Evolutionary conservation across 1,140 invertebrate genomes (phyloP).

Genomic region (Ruditapes philippinarum): DNA sequence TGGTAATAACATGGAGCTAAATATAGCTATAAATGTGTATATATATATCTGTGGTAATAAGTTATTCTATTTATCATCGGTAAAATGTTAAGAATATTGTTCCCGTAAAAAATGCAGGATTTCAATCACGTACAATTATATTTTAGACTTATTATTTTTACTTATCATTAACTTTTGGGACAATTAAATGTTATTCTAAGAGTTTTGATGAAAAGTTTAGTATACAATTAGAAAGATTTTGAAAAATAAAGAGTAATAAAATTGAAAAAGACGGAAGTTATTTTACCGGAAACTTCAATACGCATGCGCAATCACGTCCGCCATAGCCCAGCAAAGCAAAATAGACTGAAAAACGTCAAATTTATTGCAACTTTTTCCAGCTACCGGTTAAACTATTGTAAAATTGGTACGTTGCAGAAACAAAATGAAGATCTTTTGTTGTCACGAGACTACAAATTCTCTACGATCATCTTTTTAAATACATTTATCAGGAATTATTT

Average conservation of each 20-base stretch:
- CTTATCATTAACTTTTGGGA: no score
- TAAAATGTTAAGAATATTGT: no score
- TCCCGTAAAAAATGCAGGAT: no score
- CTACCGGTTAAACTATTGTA: neutral
- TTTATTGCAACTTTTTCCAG: neutral
- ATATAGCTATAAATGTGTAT: no score
- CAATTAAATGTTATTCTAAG: no score
- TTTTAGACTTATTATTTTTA: no score
- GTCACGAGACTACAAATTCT: neutral
- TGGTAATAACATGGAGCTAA: no score
- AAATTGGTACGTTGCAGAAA: neutral
- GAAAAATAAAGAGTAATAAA: neutral
- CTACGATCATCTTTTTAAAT: neutral
- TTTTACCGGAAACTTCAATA: neutral
- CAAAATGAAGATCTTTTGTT: neutral
- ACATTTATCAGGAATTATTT: neutral
- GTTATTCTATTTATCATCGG: no score
- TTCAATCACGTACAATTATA: no score
- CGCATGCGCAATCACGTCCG: slow-evolving; percentile 50
- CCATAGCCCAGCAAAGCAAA: slow-evolving; percentile 40
- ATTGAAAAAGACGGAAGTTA: neutral
- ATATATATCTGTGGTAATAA: no score
- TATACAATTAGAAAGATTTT: no score
- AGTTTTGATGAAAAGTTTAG: no score
- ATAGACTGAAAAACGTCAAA: slow-evolving; percentile 1